Evolutionary conservation across 2,113 vertebrate genomes (phyloP), one percentile per base, ranked within the genome.

Genomic region (Muntiacus reevesi): DNA sequence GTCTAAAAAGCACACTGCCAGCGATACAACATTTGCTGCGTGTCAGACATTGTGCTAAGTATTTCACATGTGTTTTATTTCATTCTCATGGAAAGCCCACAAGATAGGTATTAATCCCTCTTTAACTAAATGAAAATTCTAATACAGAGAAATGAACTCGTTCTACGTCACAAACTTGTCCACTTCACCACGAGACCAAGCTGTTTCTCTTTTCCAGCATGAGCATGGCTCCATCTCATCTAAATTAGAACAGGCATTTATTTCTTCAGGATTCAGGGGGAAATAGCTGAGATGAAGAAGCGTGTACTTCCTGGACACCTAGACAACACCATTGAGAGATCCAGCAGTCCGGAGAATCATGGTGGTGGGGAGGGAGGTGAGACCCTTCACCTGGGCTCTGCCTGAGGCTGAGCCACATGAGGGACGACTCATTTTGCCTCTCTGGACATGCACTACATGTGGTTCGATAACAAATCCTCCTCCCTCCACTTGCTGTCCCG

Each of bases 211-310:
- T 59, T 9, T 93, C 4, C 12, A 67, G 5, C 2, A 17, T 54
- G 28, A 76, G 15, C 30, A 11, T 25, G 7, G 7, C 19, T 83
- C 45, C 54, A 28, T 27, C 21, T 96, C 16, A 57, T 60, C 23
- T 59, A 64, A 64, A 74, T 36, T 25, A 79, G 64, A 95, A 43
- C 30, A 79, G 23, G 2, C 12, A 17, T 79, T 36, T 82, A 15
- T 79, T 40, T 83, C 21, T 89, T 97, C 71, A 89, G 27, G 50
- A 90, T 60, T 96, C 89, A 55, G 27, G 54, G 79, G 13, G 78
- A 96, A 91, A 9, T 5, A 47, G 7, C 36, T 15, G 16, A 78
- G 17, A 62, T 57, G 17, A 78, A 90, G 81, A 67, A 50, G 15
- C 2, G 0, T 33, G 27, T 33, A 19, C 8, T 36, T 36, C 17